These are phyloP conservation scores for Rhogogaster chlorosoma DNA, from an alignment of 2,888 invertebrate species.

Conservation along the genomic window DNA sequence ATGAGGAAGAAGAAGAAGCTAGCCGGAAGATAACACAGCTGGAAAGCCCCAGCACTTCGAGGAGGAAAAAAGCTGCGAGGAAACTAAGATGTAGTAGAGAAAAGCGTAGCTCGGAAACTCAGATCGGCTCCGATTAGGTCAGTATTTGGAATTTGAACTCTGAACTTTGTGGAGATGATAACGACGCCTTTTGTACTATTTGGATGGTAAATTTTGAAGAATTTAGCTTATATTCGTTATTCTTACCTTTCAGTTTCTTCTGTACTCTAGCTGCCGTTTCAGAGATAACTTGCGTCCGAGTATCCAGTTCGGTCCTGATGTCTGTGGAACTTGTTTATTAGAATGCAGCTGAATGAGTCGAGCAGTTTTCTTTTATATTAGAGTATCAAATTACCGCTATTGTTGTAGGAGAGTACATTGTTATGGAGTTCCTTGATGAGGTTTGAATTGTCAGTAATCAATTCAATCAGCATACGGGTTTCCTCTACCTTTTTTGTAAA, in stretches of 20 bases:
- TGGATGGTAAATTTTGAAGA: background rate
- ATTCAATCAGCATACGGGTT: constrained; percentile 72
- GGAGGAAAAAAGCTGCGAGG: background rate
- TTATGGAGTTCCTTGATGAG: constrained; percentile 78
- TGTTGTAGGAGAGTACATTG: constrained; percentile 72
- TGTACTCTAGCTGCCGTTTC: constrained; percentile 79
- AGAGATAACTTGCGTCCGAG: constrained; percentile 79
- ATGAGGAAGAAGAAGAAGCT: constrained; percentile 1
- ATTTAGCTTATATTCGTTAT: background rate
- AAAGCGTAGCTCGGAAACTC: constrained; percentile 25
- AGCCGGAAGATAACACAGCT: background rate
- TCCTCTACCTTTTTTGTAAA: constrained; percentile 70
- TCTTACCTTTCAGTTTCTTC: constrained; percentile 79
- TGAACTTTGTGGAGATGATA: background rate
- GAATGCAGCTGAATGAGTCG: background rate
- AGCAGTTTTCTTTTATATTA: background rate
- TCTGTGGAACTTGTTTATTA: constrained; percentile 75
- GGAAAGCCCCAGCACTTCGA: background rate
- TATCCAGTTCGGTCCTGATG: constrained; percentile 83
- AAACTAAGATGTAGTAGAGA: background rate
- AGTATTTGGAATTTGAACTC: background rate
- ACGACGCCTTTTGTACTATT: background rate
- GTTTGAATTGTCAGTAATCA: constrained; percentile 71
- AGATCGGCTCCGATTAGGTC: constrained; percentile 56
- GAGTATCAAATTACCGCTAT: constrained; percentile 68